phyloP scores from a whole-genome alignment of 2,888 invertebrate genomes.

The Ormyrus labotus region DNA sequence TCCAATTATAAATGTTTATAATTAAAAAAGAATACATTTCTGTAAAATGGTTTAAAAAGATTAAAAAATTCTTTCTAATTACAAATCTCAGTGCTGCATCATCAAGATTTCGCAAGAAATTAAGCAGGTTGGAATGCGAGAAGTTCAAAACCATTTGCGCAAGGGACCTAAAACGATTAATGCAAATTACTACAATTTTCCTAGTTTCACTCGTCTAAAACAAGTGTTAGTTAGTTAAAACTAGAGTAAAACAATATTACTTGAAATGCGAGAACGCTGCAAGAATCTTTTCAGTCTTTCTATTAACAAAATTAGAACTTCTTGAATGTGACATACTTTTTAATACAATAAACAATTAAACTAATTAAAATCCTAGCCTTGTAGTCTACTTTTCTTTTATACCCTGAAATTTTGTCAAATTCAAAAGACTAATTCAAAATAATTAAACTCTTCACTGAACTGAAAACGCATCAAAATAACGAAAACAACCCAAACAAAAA shows the following conservation, averaged over 20 bases:
- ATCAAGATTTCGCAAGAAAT: constrained; percentile 5
- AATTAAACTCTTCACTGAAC: too few species aligned
- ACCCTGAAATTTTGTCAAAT: too few species aligned
- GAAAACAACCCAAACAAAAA: too few species aligned
- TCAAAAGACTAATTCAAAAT: too few species aligned
- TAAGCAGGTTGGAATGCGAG: background rate
- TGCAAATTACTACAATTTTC: constrained; percentile 51
- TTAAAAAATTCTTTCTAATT: background rate
- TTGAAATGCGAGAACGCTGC: constrained; percentile 38
- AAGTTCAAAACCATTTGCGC: constrained; percentile 40
- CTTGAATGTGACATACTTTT: background rate
- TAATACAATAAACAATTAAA: too few species aligned
- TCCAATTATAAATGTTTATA: too few species aligned
- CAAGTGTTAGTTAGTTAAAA: constrained; percentile 40
- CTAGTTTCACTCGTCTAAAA: constrained; percentile 47
- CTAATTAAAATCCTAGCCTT: too few species aligned
- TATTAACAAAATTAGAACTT: constrained; percentile 23
- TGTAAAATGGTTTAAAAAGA: too few species aligned
- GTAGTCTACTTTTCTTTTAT: too few species aligned
- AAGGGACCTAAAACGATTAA: constrained; percentile 34
- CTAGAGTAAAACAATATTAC: constrained; percentile 43
- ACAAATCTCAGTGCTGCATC: constrained; percentile 9
- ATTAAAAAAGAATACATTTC: too few species aligned
- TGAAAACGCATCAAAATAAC: too few species aligned
- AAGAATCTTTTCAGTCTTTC: constrained; percentile 34